Conservation (phyloP, 1,140 invertebrate species). For the Mesaphorura yosii region DNA sequence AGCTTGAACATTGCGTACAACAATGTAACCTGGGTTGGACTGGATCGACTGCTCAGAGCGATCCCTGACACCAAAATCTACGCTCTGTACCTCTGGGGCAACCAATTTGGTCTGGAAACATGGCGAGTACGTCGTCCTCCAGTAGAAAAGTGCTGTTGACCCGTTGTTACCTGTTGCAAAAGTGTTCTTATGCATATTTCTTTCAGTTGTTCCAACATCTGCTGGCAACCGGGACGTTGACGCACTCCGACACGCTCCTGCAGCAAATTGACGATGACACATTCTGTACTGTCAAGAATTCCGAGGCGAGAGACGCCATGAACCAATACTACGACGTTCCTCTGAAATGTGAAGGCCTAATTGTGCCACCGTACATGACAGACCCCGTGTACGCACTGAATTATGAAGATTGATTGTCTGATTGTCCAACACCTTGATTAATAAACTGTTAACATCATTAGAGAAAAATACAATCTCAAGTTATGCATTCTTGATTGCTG, state of each 20-base stretch:
- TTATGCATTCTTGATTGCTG: too few species aligned
- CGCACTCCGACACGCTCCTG: conserved; percentile 1
- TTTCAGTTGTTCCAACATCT: conserved; percentile 9
- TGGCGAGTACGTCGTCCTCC: conserved; percentile 6
- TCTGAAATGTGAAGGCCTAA: neutral
- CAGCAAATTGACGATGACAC: too few species aligned
- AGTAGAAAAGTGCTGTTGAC: neutral
- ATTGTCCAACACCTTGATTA: too few species aligned
- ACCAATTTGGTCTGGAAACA: conserved; percentile 8
- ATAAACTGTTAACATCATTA: too few species aligned
- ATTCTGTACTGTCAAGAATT: conserved; percentile 3
- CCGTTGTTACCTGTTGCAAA: neutral
- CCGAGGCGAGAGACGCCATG: conserved; percentile 6
- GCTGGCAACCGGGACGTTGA: neutral
- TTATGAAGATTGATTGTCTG: too few species aligned
- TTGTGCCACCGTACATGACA: neutral
- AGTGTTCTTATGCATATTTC: neutral
- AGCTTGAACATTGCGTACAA: conserved; percentile 20
- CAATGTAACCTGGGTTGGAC: conserved; percentile 1
- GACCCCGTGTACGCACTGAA: too few species aligned
- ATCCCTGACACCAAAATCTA: conserved; percentile 2
- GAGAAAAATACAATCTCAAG: too few species aligned
- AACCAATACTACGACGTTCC: conserved; percentile 23
- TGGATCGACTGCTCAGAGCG: conserved; percentile 7
- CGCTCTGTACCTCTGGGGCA: conserved; percentile 16